Percentiles rank a stretch among this genome's conserved stretches.
Evolutionary conservation across 2,888 invertebrate species (phyloP).

Genomic region (Periphyllus acericola): DNA sequence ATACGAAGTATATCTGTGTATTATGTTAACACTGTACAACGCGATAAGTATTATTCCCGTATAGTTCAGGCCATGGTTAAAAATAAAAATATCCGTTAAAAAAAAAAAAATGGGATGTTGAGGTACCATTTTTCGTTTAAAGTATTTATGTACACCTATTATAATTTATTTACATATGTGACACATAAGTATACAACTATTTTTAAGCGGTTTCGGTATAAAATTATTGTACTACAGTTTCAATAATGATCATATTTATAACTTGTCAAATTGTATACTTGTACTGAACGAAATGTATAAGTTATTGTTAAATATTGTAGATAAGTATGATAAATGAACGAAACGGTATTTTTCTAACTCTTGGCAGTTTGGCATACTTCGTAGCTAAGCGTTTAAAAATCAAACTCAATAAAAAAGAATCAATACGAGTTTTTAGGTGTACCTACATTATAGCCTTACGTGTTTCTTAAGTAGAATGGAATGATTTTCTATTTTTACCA

Average conservation of each 20-base stretch:
- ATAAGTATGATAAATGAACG: not conserved
- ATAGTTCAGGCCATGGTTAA: not conserved
- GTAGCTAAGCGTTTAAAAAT: not conserved
- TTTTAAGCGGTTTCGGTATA: not conserved
- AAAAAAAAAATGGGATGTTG: not conserved
- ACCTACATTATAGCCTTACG: not conserved
- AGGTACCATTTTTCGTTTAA: not conserved
- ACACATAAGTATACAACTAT: not conserved
- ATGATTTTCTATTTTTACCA: not conserved
- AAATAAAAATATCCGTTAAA: no score
- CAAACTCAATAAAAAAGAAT: not conserved
- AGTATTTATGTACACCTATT: not conserved
- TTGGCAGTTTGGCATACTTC: not conserved
- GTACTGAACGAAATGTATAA: not conserved
- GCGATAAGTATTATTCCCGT: no score
- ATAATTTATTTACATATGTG: not conserved
- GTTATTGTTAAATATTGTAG: not conserved
- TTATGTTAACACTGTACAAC: not conserved
- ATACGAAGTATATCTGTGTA: not conserved
- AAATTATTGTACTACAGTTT: not conserved
- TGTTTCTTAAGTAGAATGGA: not conserved
- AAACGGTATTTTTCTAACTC: not conserved
- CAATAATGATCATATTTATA: not conserved
- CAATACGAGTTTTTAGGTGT: not conserved
- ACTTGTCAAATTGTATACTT: not conserved